Evolutionary conservation across 2,888 invertebrate species (phyloP), one percentile per base, ranked within the genome.

Genomic region (Dichetophora obliterata): DNA sequence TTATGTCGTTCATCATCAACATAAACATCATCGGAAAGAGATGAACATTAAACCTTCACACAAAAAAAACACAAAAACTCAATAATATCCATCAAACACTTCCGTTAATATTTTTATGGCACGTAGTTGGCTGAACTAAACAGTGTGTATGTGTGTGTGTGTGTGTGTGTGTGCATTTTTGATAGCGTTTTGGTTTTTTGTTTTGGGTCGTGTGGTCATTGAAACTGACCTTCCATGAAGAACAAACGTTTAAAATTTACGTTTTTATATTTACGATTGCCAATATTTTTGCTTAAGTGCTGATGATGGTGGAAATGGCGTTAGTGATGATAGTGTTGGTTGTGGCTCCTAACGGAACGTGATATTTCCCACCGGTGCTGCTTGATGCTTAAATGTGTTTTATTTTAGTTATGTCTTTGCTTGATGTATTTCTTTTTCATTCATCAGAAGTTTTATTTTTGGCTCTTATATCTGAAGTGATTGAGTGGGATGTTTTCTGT

Each of bases 171-270:
- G 11, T 19, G 11, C 16, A 5, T 37, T 34, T 37, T n/a, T 34
- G 65, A 31, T 19, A 24, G 11, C 57, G 14, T 24, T 22, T 57
- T 57, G 14, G 5, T 11, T 24, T 22, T 57, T 24, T 24, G 9
- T 63, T 63, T 31, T 24, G 48, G 19, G 68, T n/a, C 48, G 68
- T 43, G 70, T 37, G 75, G 70, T 75, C 75, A 75, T 70, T 63
- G 63, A 48, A 75, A 75, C 63, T 70, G 70, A 75, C 69, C 75
- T 75, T 61, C 70, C 48, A 43, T 59, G 11, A 34, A 14, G 31
- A 69, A 68, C 43, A 43, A 43, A 43, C 52, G 54, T 66, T 75
- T 66, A 54, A 50, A n/a, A 11, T 65, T 65, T 19, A 65, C 37
- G 37, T 65, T 34, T 43, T 22, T 11, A 69, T 31, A 31, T 57